Base-by-base conservation (phyloP, 2,797 vertebrate genomes). In the Gallinago solitaria region DNA sequence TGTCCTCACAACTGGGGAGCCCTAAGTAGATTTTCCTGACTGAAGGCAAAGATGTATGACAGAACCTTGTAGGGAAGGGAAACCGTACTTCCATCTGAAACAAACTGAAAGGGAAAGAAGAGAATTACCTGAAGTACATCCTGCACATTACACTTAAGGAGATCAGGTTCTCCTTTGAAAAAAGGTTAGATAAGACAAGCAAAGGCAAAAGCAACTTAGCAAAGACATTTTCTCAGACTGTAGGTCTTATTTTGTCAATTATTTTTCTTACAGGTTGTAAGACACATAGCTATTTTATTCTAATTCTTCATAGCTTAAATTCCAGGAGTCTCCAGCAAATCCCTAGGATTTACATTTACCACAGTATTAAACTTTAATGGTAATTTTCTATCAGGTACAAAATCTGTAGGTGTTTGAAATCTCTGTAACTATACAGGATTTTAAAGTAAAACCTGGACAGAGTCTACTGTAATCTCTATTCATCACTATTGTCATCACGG, bases 281-380 rank as follows among this genome's bases (percentile, higher is more conserved):
- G 68, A 85, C 53, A 87, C 43, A 50, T 5, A 80, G 64, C 30
- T 89, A 81, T 91, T 96, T 96, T 95, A 95, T 83, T 80, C 89
- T 92, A 93, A 93, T 93, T 91, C 95, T 93, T 92, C 61, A 69
- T 35, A 89, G 65, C 79, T 94, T 91, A 85, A 95, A 96, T 37
- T 83, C 91, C 71, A 69, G 41, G 69, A 94, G 45, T 37, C 41
- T 92, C 57, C 69, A 75, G 71, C 41, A 97, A 95, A 92, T 93
- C 87, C 84, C 67, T 76, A 45, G 74, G 90, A 95, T 94, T 95
- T 95, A 88, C 65, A 89, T 95, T 89, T 91, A 91, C 75, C 6
- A 2, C 56, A 43, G 61, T 78, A 77, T 93, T 94, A 96, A 94
- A 93, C 50, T 92, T 89, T 16, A 91, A 75, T 65, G 47, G 90